Base-by-base conservation (phyloP, 2,888 invertebrate genomes). In the Nipponacmea schrenckii region DNA sequence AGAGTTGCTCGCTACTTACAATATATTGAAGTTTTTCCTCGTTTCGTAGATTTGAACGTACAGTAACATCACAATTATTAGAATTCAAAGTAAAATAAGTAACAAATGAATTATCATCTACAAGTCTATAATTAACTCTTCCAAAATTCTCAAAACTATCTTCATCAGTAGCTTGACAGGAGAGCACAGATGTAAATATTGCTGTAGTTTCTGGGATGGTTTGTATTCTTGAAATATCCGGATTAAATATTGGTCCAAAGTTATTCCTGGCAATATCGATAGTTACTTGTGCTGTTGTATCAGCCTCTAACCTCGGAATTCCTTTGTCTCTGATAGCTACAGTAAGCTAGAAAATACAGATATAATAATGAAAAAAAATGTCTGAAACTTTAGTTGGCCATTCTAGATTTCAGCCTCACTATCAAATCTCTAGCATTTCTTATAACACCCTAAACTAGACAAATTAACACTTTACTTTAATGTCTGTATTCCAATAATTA, bases 91-190 rank as follows among this genome's bases (percentile, higher is more conserved):
- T 68, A 72, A 85, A 86, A 75, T 80, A 85, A 15, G 79, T 79
- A 10, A 81, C 77, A 62, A 77, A 83, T 44, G 79, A 73, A 69
- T 82, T 84, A 74, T 85, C 86, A 14, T 83, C 85, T 68, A 84
- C 82, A 62, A 86, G 73, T 4, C 64, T 67, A 71, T 83, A 83
- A 8, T 70, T 77, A 15, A 85, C 74, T 62, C 65, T 68, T 50
- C 79, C 75, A 69, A 81, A 80, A 12, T 77, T 63, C 15, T 62
- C 78, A 17, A 64, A 44, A 1, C 64, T 68, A 72, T 83, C 83
- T 44, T 74, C 74, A 71, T 84, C 84, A 27, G 71, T 68, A 4
- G 84, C 83, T 0, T 75, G 66, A 5, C 83, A 80, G 27, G 74
- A 72, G 4, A 80, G 27, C 4, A 84, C 78, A 65, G 63, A 70